A percentile compares a stretch with the other conserved stretches of the same genome.
Conservation (phyloP, 2,797 vertebrate species). For the Poeciliopsis presidionis region DNA sequence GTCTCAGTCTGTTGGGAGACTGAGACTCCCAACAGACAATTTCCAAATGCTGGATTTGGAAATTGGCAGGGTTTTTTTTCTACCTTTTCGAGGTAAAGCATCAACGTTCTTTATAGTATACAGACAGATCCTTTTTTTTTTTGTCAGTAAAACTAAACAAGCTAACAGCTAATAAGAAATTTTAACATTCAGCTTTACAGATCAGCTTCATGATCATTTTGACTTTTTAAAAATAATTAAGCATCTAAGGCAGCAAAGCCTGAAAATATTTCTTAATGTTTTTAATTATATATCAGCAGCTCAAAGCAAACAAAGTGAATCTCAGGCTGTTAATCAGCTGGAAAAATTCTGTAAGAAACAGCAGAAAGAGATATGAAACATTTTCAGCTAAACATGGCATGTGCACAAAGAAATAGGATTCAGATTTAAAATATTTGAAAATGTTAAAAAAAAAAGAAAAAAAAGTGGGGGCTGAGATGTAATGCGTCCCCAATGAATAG, state of each 20-base stretch:
- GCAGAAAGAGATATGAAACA: conserved; percentile 1
- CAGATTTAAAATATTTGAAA: conserved; percentile 79
- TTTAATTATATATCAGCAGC: not conserved
- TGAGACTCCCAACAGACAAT: too few species aligned
- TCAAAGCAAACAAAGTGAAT: not conserved
- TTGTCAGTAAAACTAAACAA: not conserved
- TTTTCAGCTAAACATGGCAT: conserved; percentile 18
- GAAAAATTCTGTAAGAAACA: not conserved
- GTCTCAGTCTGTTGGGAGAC: not conserved
- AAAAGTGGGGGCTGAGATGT: conserved; percentile 69
- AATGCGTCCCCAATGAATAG: conserved; percentile 88
- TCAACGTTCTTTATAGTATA: not conserved
- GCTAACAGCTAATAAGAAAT: not conserved
- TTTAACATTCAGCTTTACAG: not conserved
- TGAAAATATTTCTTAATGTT: not conserved
- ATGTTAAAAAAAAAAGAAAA: conserved; percentile 71
- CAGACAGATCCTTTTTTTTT: not conserved
- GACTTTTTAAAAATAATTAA: not conserved
- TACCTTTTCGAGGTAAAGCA: not conserved
- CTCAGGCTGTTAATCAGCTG: not conserved
- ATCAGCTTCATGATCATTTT: not conserved
- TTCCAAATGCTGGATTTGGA: too few species aligned
- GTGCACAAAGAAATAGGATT: conserved; percentile 58
- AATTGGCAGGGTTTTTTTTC: too few species aligned
- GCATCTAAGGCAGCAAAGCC: not conserved